Evolutionary conservation across 2,888 invertebrate genomes (phyloP), one percentile per base, ranked within the genome.

Genomic region (Creontiades dilutus): DNA sequence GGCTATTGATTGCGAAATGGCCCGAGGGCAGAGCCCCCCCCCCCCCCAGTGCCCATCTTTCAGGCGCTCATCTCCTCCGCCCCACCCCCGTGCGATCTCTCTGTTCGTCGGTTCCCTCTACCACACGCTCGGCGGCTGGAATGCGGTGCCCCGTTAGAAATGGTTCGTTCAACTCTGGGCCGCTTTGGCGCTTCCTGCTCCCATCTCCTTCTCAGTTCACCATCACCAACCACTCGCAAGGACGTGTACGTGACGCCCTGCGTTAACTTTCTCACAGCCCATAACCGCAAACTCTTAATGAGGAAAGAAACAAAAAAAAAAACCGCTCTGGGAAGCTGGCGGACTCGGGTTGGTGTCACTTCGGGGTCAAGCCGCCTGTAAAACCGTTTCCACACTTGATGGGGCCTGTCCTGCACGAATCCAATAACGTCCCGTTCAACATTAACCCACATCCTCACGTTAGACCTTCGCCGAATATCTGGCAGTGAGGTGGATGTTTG

Each of bases 121-220:
- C 82, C 82, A 47, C 82, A 27, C 82, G 52, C 52, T 23, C 27
- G 9, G 23, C 57, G 19, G 75, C 13, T 82, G 89, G 89, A 89
- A 89, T 89, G 89, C 84, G 89, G 84, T 89, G 88, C 57, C 88
- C 89, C 89, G 89, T 89, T 89, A 89, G 89, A 89, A 84, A 82
- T 89, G 89, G 89, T 89, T 89, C 89, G 84, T 89, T 89, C 89
- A 89, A 89, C 89, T 47, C 89, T 84, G 84, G 55, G 37, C 82
- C 57, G 37, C 75, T 55, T 57, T 27, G 13, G 28, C 76, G 37
- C 37, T 37, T 37, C 27, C 76, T 27, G 23, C 76, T 37, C 28
- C 76, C 76, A 4, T 37, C 37, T 75, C 75, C 1, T 47, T 46
- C 78, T 46, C 46, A 46, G 16, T 46, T 78, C 47, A 19, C 78